phyloP scores from a whole-genome alignment of 2,888 invertebrate species.

The Rhamnusium bicolor region DNA sequence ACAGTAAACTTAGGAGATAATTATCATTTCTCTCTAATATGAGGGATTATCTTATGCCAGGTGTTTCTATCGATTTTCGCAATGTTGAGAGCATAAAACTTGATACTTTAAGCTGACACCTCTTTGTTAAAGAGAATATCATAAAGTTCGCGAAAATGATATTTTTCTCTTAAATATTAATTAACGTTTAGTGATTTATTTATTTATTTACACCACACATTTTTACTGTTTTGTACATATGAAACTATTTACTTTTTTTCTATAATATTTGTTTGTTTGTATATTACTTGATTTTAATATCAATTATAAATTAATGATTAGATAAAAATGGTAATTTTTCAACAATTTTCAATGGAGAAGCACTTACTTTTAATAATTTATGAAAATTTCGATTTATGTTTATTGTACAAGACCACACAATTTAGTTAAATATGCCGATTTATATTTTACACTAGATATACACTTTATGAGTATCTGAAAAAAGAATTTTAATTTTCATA shows the following conservation, averaged over 20 bases:
- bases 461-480: neutral
- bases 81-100: constrained; percentile 3
- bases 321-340: too few relatives aligned
- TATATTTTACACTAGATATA: neutral
- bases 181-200: neutral
- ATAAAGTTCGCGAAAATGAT: neutral
- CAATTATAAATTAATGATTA: too few relatives aligned
- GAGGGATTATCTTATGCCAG: constrained; percentile 2
- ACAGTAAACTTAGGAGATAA: constrained; percentile 23
- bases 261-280: too few relatives aligned
- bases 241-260: neutral
- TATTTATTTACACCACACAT: neutral
- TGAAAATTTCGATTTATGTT: too few relatives aligned
- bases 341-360: too few relatives aligned
- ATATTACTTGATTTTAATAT: too few relatives aligned
- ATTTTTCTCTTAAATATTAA: neutral
- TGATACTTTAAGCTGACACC: neutral
- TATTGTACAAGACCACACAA: too few relatives aligned
- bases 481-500: constrained; percentile 8
- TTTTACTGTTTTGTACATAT: neutral
- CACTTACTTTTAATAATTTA: too few relatives aligned
- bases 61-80: constrained; percentile 10
- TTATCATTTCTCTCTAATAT: neutral
- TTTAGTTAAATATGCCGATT: neutral
- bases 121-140: constrained; percentile 8